Conservation (phyloP, 2,113 vertebrate genomes). For the Tichodroma muraria region DNA sequence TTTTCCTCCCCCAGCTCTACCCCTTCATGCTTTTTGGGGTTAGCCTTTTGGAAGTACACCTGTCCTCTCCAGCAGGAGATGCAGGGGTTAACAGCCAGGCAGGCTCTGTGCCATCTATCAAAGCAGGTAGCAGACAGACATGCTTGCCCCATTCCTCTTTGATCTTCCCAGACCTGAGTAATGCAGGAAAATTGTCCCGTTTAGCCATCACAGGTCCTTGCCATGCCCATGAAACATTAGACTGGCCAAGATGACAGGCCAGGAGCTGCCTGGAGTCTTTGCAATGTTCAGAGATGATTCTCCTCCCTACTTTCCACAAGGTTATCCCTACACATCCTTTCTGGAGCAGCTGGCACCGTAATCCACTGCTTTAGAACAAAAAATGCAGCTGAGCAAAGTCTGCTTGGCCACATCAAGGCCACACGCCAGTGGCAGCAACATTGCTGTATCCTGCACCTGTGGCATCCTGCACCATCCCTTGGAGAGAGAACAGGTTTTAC, state of each 20-base stretch:
- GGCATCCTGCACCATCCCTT: not conserved
- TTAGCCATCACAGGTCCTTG: not conserved
- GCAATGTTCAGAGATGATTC: not conserved
- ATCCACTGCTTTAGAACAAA: not conserved
- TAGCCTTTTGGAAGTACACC: not conserved
- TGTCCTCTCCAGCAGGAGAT: not conserved
- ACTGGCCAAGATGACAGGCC: not conserved
- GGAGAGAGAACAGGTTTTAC: not conserved
- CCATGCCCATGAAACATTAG: not conserved
- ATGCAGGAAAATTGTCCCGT: not conserved
- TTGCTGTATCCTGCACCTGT: not conserved
- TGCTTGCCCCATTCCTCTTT: not conserved
- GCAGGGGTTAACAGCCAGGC: conserved; percentile 53
- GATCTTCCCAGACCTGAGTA: conserved; percentile 16
- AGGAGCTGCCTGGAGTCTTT: not conserved
- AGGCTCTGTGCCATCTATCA: conserved; percentile 12
- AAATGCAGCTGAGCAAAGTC: not conserved
- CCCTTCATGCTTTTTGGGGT: not conserved
- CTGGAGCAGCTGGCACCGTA: not conserved
- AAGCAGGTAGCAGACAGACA: conserved; percentile 38
- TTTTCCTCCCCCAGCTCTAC: not conserved
- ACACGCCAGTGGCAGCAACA: not conserved
- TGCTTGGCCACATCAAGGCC: not conserved
- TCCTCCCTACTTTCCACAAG: not conserved
- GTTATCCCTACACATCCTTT: not conserved